Conservation (phyloP, 2,888 invertebrate genomes). For the Drosophila prostipennis region DNA sequence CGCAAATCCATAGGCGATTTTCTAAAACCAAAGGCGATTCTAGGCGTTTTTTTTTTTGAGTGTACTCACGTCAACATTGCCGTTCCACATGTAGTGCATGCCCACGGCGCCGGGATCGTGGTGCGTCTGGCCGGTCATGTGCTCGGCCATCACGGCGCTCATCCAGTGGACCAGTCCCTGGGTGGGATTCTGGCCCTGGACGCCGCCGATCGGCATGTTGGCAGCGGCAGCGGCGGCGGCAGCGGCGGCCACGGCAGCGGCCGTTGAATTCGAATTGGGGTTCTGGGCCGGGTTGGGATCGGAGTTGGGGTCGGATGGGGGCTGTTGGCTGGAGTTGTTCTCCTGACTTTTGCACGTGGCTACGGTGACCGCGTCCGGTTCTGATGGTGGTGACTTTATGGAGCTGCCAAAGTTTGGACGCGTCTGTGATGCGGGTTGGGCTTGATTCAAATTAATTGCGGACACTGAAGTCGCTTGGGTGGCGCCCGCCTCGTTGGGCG, state of each 20-base stretch:
- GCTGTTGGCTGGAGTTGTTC: slow-evolving; percentile 14
- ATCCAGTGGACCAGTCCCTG: slow-evolving; percentile 97
- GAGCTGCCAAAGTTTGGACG: slow-evolving; percentile 70
- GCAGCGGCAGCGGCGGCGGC: slow-evolving; percentile 63
- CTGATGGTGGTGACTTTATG: slow-evolving; percentile 72
- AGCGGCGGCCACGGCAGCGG: slow-evolving; percentile 62
- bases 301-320: slow-evolving; percentile 10
- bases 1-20: too few relatives aligned
- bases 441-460: slow-evolving; percentile 74
- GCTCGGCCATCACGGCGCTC: slow-evolving; percentile 96
- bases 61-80: slow-evolving; percentile 84
- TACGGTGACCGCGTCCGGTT: slow-evolving; percentile 50
- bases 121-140: slow-evolving; percentile 92
- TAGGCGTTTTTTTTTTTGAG: too few relatives aligned
- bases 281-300: slow-evolving; percentile 3
- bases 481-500: slow-evolving; percentile 42
- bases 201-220: slow-evolving; percentile 84
- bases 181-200: slow-evolving; percentile 87
- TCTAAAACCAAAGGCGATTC: too few relatives aligned
- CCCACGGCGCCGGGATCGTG: slow-evolving; percentile 86
- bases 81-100: slow-evolving; percentile 85
- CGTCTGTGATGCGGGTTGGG: slow-evolving; percentile 70
- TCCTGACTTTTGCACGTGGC: slow-evolving; percentile 65
- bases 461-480: slow-evolving; percentile 61
- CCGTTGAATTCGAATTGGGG: slow-evolving; percentile 47